Evolutionary conservation across 2,797 vertebrate species (phyloP).

Genomic region (Rhodeus uyekii): DNA sequence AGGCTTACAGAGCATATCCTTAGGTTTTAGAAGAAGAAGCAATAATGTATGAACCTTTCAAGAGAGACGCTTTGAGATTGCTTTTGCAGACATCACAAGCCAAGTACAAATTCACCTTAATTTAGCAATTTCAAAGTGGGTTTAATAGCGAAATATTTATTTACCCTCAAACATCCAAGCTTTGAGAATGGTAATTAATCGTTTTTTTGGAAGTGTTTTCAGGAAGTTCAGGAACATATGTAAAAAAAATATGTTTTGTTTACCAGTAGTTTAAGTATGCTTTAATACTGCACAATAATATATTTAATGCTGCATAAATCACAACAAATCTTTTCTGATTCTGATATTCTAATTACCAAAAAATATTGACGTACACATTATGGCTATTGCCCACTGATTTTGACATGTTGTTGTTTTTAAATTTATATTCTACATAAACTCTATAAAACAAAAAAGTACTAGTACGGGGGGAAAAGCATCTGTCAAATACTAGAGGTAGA

Average conservation of each 20-base stretch:
- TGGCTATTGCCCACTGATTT: background rate
- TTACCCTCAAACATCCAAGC: background rate
- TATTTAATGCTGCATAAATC: background rate
- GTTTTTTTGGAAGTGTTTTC: background rate
- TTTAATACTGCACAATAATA: background rate
- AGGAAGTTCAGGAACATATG: too few relatives aligned
- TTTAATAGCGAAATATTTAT: background rate
- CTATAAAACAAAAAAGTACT: background rate
- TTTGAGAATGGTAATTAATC: background rate
- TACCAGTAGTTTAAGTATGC: background rate
- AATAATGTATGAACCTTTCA: background rate
- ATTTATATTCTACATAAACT: background rate
- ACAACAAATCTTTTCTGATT: background rate
- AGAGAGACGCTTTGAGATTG: background rate
- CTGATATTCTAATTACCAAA: background rate
- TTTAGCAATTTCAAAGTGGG: constrained; percentile 4
- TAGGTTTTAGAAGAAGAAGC: background rate
- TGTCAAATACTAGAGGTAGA: background rate
- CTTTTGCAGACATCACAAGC: background rate
- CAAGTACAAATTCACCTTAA: background rate
- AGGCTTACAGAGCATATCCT: background rate
- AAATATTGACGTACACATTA: background rate
- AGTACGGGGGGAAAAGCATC: too few relatives aligned
- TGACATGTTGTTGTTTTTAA: background rate
- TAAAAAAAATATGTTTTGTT: too few relatives aligned